Evolutionary conservation across 1,140 invertebrate species (phyloP).

Genomic region (Tetramorium alpestre): DNA sequence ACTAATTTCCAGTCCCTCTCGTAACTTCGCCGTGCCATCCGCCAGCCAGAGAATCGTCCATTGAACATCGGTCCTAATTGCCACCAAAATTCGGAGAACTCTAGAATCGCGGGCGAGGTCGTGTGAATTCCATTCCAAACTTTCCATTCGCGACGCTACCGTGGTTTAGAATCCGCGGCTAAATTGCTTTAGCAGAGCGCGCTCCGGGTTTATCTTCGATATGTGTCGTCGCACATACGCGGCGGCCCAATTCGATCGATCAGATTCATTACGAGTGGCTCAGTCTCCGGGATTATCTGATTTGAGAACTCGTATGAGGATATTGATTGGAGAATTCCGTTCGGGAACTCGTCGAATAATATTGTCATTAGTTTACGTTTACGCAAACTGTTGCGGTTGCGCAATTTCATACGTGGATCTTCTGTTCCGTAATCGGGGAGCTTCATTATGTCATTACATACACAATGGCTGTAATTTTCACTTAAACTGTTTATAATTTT

Average conservation of each 20-base stretch:
- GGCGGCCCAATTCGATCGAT: conserved; percentile 57
- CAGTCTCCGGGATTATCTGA: conserved; percentile 39
- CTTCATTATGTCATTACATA: background rate
- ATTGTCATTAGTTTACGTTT: conserved; percentile 31
- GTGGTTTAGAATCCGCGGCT: conserved; percentile 61
- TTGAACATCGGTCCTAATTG: conserved; percentile 51
- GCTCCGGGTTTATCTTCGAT: conserved; percentile 67
- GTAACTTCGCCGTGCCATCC: conserved; percentile 24
- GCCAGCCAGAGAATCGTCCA: conserved; percentile 9
- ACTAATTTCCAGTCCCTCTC: conserved; percentile 39
- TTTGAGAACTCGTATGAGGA: conserved; percentile 36
- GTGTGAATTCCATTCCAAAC: conserved; percentile 56
- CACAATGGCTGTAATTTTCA: background rate
- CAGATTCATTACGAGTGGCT: conserved; percentile 59
- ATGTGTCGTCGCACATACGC: conserved; percentile 64
- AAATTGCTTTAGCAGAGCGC: conserved; percentile 66
- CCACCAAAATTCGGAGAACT: conserved; percentile 8
- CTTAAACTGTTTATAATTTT: background rate
- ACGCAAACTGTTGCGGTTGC: background rate
- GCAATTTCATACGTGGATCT: background rate
- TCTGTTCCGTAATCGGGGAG: background rate
- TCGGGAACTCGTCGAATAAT: conserved; percentile 41
- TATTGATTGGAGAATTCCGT: conserved; percentile 61
- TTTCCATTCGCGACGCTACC: conserved; percentile 49
- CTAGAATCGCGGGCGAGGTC: background rate